phyloP scores from a whole-genome alignment of 2,888 invertebrate genomes.

The Conomelus anceps region DNA sequence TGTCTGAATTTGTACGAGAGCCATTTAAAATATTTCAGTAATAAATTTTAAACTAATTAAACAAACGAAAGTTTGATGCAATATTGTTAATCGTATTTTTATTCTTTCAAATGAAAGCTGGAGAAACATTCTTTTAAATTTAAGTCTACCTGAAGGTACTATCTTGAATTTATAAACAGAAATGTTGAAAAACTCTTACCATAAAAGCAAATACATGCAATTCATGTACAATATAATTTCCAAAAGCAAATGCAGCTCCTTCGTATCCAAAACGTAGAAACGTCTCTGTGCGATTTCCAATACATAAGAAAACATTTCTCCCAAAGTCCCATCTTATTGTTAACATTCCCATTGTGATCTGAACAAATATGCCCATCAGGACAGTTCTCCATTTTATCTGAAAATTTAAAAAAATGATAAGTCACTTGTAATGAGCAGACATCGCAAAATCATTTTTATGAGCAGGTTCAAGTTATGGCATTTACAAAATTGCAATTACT shows the following conservation, averaged over 20 bases:
- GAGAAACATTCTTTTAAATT: background rate
- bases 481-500: too few species aligned
- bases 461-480: too few species aligned
- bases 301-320: constrained; percentile 58
- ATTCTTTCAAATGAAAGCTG: too few species aligned
- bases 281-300: constrained; percentile 61
- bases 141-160: too few species aligned
- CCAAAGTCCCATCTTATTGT: constrained; percentile 82
- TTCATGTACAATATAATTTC: constrained; percentile 53
- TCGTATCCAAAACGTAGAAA: constrained; percentile 73
- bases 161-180: too few species aligned
- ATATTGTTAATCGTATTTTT: too few species aligned
- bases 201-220: constrained; percentile 75
- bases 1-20: too few species aligned
- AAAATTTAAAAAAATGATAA: constrained; percentile 32
- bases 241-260: constrained; percentile 82
- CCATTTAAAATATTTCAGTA: too few species aligned
- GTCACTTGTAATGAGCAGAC: too few species aligned
- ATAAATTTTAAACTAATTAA: too few species aligned
- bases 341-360: constrained; percentile 76
- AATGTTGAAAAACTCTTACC: constrained; percentile 49
- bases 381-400: constrained; percentile 75
- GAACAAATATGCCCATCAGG: constrained; percentile 68
- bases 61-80: too few species aligned
- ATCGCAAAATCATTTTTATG: too few species aligned